phyloP scores from a whole-genome alignment of 2,888 invertebrate genomes.

The Altica lythri region DNA sequence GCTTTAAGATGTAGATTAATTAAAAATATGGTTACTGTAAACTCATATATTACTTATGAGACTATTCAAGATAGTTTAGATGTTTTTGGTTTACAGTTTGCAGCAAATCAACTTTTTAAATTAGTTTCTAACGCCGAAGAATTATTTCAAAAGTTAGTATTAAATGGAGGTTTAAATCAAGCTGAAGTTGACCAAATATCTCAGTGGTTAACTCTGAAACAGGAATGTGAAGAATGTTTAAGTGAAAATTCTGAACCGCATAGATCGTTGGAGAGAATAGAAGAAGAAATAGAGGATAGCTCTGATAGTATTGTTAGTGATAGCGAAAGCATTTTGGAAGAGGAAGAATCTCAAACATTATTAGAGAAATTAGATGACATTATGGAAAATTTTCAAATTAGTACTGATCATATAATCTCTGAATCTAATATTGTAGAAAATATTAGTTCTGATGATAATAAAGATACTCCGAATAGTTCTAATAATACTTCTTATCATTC shows the following conservation, averaged over 20 bases:
- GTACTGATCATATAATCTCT: constrained; percentile 70
- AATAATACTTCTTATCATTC: constrained; percentile 49
- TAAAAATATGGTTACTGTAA: constrained; percentile 73
- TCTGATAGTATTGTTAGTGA: constrained; percentile 44
- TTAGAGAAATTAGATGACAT: constrained; percentile 73
- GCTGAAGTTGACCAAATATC: constrained; percentile 76
- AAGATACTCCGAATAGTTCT: constrained; percentile 49
- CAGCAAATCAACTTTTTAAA: constrained; percentile 81
- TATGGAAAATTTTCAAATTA: constrained; percentile 72
- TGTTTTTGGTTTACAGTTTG: constrained; percentile 78
- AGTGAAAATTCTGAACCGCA: constrained; percentile 62
- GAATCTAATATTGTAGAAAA: constrained; percentile 48
- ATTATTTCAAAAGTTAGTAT: constrained; percentile 75
- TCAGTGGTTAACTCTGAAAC: constrained; percentile 83
- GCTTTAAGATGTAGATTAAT: constrained; percentile 70
- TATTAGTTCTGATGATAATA: constrained; percentile 37
- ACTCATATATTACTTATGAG: constrained; percentile 60
- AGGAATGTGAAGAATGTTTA: constrained; percentile 85
- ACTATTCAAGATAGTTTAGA: constrained; percentile 53
- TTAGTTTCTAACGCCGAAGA: constrained; percentile 84
- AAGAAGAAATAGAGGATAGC: constrained; percentile 57
- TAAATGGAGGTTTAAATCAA: constrained; percentile 71
- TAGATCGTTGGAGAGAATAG: constrained; percentile 62
- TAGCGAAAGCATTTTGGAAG: constrained; percentile 58
- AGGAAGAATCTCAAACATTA: constrained; percentile 67